phyloP scores from a whole-genome alignment of 37 sponge, comb jelly and placozoan genomes.

The Aplysina aerophoba region DNA sequence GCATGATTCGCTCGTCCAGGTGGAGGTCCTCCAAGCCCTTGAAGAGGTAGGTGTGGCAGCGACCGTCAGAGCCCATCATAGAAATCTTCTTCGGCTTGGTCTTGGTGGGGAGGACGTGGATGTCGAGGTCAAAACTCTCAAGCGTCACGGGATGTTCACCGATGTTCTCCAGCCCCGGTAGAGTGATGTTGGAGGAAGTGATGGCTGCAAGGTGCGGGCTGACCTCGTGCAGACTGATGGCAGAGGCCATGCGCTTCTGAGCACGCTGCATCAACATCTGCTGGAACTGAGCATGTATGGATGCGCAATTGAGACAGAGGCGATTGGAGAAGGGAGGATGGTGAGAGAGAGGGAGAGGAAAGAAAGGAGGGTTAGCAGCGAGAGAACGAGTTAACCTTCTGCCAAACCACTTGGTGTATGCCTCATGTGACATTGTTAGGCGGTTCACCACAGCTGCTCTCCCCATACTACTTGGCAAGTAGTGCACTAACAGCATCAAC shows the following conservation, averaged over 20 bases:
- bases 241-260: constrained; percentile 81
- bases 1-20: constrained; percentile 98
- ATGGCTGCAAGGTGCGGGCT: constrained; percentile 91
- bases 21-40: constrained; percentile 97
- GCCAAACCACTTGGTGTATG: no score
- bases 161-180: constrained; percentile 69
- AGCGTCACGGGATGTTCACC: constrained; percentile 66
- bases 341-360: background rate
- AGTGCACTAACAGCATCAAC: no score
- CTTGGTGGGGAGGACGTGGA: constrained; percentile 94
- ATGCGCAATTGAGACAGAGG: background rate
- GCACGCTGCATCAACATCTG: constrained; percentile 85
- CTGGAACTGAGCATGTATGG: constrained; percentile 63
- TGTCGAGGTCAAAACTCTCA: constrained; percentile 86
- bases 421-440: no score
- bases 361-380: background rate
- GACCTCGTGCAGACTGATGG: constrained; percentile 82
- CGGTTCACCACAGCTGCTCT: no score
- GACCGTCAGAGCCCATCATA: constrained; percentile 95
- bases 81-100: constrained; percentile 98
- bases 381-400: no score
- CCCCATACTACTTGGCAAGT: no score
- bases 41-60: constrained; percentile 96
- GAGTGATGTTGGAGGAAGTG: constrained; percentile 76
- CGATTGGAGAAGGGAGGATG: background rate